Evolutionary conservation across 2,113 vertebrate genomes (phyloP), one percentile per base, ranked within the genome.

Genomic region (Stictonetta naevosa): DNA sequence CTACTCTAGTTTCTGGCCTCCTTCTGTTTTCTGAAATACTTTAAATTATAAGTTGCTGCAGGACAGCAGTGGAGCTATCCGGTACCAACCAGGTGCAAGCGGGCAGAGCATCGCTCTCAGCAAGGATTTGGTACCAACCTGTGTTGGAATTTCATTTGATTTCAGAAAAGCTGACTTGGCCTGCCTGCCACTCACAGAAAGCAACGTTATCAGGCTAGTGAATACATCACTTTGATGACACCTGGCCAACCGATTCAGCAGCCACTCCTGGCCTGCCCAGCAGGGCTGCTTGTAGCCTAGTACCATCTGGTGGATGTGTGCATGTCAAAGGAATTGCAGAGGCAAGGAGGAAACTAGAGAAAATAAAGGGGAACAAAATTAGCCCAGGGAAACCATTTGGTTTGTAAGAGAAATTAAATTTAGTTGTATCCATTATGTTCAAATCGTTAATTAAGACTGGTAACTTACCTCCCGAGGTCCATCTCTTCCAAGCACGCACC

Each of bases 231-330:
- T 71, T 60, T 80, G 56, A 17, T 73, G 72, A 59, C 50, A 46
- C 48, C 55, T 42, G 34, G 42, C 31, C 73, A 20, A 48, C 46
- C 33, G 44, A 44, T 79, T 62, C 84, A 48, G 16, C 29, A 64
- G 44, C 66, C 40, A 72, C 73, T 46, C 8, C 11, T 73, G 86
- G 22, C 81, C n/a, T 31, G 25, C 31, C 58, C 26, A 14, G 2
- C 72, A 42, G 46, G 86, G 92, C 86, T 95, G n/a, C 93, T 92
- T 73, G 93, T 76, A 96, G 83, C 95, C 84, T 94, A 93, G 91
- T 94, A 95, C 93, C 95, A 90, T 93, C 96, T 92, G 86, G 90
- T 96, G 96, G 95, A 94, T 86, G 38, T 40, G 5, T 0, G 10
- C 62, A 36, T 82, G 80, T 91, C 88, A 19, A 14, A 94, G 80